phyloP scores from a whole-genome alignment of 2,113 vertebrate species.

The Diglossa brunneiventris region DNA sequence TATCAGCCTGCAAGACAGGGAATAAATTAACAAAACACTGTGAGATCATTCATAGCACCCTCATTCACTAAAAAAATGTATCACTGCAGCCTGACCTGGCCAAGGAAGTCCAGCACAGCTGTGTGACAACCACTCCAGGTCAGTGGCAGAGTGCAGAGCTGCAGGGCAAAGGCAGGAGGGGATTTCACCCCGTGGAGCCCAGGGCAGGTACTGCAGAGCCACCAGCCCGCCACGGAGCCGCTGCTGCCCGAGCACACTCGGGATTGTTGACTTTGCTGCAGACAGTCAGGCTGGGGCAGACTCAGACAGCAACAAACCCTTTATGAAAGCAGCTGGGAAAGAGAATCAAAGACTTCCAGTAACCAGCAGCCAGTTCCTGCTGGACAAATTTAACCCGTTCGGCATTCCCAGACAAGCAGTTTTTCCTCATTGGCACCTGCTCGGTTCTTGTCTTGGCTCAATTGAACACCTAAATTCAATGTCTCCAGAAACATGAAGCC shows the following conservation, averaged over 20 bases:
- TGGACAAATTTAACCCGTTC: neutral
- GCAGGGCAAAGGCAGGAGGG: neutral
- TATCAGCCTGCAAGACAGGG: neutral
- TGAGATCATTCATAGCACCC: neutral
- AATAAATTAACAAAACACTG: neutral
- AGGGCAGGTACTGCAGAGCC: neutral
- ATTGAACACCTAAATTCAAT: neutral
- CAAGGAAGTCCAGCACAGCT: neutral
- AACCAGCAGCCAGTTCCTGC: neutral
- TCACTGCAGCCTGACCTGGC: neutral
- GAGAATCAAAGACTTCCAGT: slow-evolving; percentile 23
- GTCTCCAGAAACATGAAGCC: neutral
- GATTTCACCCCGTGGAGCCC: neutral
- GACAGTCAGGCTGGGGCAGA: slow-evolving; percentile 31
- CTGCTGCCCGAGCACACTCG: rapidly evolving
- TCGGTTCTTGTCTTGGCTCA: neutral
- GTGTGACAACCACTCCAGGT: neutral
- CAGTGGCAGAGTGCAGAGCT: neutral
- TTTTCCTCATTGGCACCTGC: neutral
- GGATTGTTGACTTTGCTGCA: slow-evolving; percentile 47
- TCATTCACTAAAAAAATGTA: neutral
- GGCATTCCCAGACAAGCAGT: neutral
- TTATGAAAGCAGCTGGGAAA: slow-evolving; percentile 47
- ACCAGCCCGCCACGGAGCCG: rapidly evolving
- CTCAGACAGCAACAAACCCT: slow-evolving; percentile 43